Conservation (phyloP, 2,888 invertebrate species). For the Deroplatys truncata region DNA sequence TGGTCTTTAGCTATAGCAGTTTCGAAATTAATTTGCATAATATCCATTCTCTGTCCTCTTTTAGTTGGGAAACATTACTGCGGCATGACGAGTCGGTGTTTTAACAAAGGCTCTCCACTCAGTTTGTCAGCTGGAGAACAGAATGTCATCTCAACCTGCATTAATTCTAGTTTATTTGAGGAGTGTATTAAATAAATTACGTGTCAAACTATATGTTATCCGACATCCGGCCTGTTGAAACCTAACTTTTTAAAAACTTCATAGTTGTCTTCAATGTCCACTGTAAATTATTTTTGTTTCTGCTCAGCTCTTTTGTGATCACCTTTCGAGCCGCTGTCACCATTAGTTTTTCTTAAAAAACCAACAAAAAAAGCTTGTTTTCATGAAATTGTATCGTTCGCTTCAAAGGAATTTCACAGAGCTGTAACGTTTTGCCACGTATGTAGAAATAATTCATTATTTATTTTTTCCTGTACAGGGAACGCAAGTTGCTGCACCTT, state of each 20-base stretch:
- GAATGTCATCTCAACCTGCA: not conserved
- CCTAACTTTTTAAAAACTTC: not conserved
- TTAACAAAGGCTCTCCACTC: not conserved
- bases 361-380: not conserved
- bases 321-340: not conserved
- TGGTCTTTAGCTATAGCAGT: not conserved
- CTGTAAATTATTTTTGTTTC: not conserved
- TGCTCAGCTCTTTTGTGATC: not conserved
- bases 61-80: not conserved
- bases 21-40: not conserved
- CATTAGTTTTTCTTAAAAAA: not conserved
- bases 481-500: too few relatives aligned
- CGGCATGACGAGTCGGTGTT: not conserved
- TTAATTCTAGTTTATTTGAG: not conserved
- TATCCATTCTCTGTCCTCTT: not conserved
- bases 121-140: not conserved
- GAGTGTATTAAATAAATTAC: not conserved
- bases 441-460: too few relatives aligned
- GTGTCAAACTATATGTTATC: not conserved
- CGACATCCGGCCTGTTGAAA: not conserved
- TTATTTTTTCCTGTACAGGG: too few relatives aligned
- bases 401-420: not conserved
- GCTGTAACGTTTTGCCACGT: not conserved
- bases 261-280: not conserved
- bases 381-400: not conserved